Evolutionary conservation across 2,797 vertebrate genomes (phyloP).

Genomic region (Urophycis tenuis): DNA sequence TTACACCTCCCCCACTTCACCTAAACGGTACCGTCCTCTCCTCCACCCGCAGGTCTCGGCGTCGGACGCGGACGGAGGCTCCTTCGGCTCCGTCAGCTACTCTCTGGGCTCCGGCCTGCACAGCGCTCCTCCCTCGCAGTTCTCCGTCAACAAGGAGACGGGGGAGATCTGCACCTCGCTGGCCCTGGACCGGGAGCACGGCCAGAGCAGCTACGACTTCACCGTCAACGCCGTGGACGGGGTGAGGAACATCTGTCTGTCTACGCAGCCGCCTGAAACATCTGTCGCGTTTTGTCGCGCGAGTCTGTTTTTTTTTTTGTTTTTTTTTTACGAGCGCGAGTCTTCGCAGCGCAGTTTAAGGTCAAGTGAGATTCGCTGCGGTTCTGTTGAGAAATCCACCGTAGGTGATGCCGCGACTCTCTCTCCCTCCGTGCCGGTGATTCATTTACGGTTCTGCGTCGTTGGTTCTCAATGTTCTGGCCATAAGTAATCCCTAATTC

Average conservation of each 20-base stretch:
- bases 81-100: conserved; percentile 83
- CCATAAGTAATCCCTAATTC: neutral
- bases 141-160: conserved; percentile 78
- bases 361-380: neutral
- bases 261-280: neutral
- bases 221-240: conserved; percentile 89
- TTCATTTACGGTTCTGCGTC: neutral
- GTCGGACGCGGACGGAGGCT: conserved; percentile 85
- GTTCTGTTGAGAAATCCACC: neutral
- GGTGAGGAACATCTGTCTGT: conserved; percentile 69
- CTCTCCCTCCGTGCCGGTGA: neutral
- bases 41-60: conserved; percentile 78
- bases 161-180: conserved; percentile 86
- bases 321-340: too few relatives aligned
- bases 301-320: too few relatives aligned
- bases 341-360: neutral
- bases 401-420: neutral
- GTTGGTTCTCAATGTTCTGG: neutral
- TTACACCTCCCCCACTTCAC: too few relatives aligned
- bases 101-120: conserved; percentile 82
- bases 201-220: conserved; percentile 81
- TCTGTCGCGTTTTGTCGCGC: too few relatives aligned
- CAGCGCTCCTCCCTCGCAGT: conserved; percentile 71
- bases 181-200: conserved; percentile 86
- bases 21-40: conserved; percentile 37